A percentile compares a stretch with the other conserved stretches of the same genome.
Conservation (phyloP, 2,888 invertebrate genomes). For the Drosophila subsilvestris region DNA sequence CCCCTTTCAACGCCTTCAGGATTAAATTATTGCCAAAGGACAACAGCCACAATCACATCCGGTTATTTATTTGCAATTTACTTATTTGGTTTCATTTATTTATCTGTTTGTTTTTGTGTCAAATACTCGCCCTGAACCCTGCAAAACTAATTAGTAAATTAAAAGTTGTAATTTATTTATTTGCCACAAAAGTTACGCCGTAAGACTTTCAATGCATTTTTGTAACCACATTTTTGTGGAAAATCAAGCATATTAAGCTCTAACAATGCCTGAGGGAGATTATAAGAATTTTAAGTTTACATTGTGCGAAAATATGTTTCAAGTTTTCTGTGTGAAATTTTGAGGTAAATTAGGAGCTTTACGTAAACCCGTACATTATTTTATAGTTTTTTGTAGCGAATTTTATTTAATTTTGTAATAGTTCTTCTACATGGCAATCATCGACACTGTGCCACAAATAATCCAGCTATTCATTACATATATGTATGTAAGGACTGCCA, state of each 20-base stretch:
- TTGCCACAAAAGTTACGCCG: slow-evolving; percentile 10
- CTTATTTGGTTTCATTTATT: slow-evolving; percentile 16
- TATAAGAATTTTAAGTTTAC: background rate
- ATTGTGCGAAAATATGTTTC: background rate
- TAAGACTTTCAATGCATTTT: slow-evolving; percentile 24
- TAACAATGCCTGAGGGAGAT: slow-evolving; percentile 1
- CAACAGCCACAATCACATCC: slow-evolving; percentile 15
- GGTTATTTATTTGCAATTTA: slow-evolving; percentile 28
- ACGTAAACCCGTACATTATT: too few relatives aligned
- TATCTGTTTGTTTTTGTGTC: slow-evolving; percentile 29
- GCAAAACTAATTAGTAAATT: slow-evolving; percentile 55
- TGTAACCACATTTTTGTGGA: slow-evolving; percentile 24
- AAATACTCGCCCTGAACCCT: slow-evolving; percentile 5
- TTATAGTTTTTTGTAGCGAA: too few relatives aligned
- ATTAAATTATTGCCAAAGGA: slow-evolving; percentile 30
- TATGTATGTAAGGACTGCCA: too few relatives aligned
- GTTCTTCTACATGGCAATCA: background rate
- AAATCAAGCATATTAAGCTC: background rate
- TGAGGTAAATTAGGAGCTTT: too few relatives aligned
- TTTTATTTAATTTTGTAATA: too few relatives aligned
- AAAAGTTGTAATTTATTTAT: slow-evolving; percentile 51
- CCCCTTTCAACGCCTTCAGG: slow-evolving; percentile 27
- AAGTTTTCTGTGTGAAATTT: background rate
- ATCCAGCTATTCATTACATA: background rate
- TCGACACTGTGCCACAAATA: background rate